These are phyloP conservation scores for Pseudomyrmex pallidus DNA, from an alignment of 1,140 invertebrate species.

Conservation along the genomic window DNA sequence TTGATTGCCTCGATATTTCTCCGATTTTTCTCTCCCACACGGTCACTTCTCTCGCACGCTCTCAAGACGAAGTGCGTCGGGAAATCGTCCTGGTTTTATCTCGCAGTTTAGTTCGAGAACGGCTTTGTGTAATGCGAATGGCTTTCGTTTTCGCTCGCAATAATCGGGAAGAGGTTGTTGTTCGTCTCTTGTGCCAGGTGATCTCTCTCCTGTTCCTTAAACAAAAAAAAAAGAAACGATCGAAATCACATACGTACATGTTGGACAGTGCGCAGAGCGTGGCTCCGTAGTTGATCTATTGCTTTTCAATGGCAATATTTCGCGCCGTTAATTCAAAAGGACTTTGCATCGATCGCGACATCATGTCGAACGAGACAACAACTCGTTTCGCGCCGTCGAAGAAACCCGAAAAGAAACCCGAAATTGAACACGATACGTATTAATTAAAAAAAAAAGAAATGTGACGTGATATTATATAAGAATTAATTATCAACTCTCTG, in stretches of 20 bases:
- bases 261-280: conserved; percentile 11
- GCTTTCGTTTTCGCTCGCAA: not conserved
- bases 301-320: conserved; percentile 18
- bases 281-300: conserved; percentile 18
- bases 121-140: not conserved
- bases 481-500: conserved; percentile 42
- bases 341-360: not conserved
- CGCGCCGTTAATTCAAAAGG: conserved; percentile 19
- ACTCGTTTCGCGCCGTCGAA: conserved; percentile 21
- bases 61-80: not conserved
- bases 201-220: conserved; percentile 1
- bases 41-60: not conserved
- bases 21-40: conserved; percentile 8
- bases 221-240: not conserved
- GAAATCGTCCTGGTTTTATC: conserved; percentile 28
- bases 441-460: not conserved
- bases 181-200: conserved; percentile 13
- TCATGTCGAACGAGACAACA: not conserved
- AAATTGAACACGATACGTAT: conserved; percentile 44
- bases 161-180: conserved; percentile 1
- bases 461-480: conserved; percentile 48
- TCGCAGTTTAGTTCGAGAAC: not conserved
- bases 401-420: conserved; percentile 12
- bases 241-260: conserved; percentile 10
- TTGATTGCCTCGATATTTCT: conserved; percentile 38